Percentiles rank a stretch among this genome's conserved stretches.
These are phyloP conservation scores for Anoplius nigerrimus DNA, from an alignment of 2,888 invertebrate genomes.

Conservation along the genomic window DNA sequence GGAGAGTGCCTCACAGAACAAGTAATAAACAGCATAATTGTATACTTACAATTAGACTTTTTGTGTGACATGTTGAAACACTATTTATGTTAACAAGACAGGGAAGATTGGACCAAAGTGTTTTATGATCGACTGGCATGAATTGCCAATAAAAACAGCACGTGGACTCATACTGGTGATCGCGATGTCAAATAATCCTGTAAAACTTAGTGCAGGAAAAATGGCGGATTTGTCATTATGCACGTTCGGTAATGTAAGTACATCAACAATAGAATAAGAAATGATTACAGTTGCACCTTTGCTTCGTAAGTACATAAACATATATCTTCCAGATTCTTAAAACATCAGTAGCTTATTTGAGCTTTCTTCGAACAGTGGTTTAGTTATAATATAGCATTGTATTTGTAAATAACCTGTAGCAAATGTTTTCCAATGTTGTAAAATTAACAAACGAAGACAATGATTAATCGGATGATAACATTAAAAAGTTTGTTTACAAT, in stretches of 20 bases:
- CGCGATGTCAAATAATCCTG: slow-evolving; percentile 55
- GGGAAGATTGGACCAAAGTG: slow-evolving; percentile 41
- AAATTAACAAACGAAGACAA: no score
- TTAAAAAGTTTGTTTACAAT: no score
- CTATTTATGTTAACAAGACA: slow-evolving; percentile 27
- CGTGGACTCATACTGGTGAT: slow-evolving; percentile 56
- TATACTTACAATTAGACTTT: background rate
- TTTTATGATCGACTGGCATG: slow-evolving; percentile 56
- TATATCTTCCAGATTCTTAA: slow-evolving; percentile 50
- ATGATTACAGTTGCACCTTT: background rate
- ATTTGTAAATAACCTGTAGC: no score
- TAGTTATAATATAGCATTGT: slow-evolving; percentile 22
- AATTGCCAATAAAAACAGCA: slow-evolving; percentile 40
- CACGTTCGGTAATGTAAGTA: slow-evolving; percentile 52
- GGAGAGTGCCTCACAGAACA: slow-evolving; percentile 55
- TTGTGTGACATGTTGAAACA: background rate
- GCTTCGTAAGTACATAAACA: background rate
- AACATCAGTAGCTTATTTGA: slow-evolving; percentile 52
- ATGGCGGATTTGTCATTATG: slow-evolving; percentile 57
- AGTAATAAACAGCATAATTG: slow-evolving; percentile 26
- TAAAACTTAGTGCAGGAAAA: slow-evolving; percentile 60
- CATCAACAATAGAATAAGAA: background rate
- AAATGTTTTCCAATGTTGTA: no score
- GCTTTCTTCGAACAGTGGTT: slow-evolving; percentile 46
- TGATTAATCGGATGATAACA: no score